These are phyloP conservation scores for Panopea generosa DNA, from an alignment of 2,888 invertebrate genomes.

Conservation along the genomic window DNA sequence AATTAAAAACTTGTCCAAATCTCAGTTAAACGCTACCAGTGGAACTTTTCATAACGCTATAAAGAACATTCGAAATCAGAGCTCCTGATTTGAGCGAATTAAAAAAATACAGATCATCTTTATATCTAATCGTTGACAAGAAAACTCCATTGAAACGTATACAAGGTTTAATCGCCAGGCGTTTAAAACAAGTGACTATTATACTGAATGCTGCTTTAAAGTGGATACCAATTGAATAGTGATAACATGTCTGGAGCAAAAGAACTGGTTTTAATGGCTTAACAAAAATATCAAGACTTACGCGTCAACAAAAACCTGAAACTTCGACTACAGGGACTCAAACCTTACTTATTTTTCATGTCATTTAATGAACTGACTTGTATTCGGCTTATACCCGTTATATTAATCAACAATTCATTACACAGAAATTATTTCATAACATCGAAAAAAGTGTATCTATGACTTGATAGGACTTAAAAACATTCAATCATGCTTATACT, in stretches of 20 bases:
- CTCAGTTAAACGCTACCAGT: slow-evolving; percentile 6
- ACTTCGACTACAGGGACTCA: too few species aligned
- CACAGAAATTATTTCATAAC: too few species aligned
- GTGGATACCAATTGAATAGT: slow-evolving; percentile 6
- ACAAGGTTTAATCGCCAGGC: background rate
- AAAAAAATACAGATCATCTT: slow-evolving; percentile 4
- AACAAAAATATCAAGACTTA: slow-evolving; percentile 33
- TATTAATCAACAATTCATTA: too few species aligned
- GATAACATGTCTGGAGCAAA: slow-evolving; percentile 9
- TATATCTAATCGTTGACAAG: slow-evolving; percentile 6
- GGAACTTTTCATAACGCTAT: slow-evolving; percentile 6
- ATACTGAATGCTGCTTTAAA: slow-evolving; percentile 5
- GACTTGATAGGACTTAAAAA: too few species aligned
- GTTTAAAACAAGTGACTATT: background rate
- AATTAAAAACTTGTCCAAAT: slow-evolving; percentile 2
- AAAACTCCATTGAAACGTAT: slow-evolving; percentile 2
- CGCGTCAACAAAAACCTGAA: too few species aligned
- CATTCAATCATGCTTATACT: too few species aligned
- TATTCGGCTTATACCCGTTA: too few species aligned
- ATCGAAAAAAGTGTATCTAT: too few species aligned
- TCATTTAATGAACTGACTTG: too few species aligned
- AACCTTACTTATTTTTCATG: too few species aligned
- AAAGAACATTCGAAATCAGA: background rate
- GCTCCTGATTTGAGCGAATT: background rate
- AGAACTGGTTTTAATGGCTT: slow-evolving; percentile 17